These are phyloP conservation scores for Ecdyonurus torrentis DNA, from an alignment of 2,888 invertebrate species.

Conservation along the genomic window DNA sequence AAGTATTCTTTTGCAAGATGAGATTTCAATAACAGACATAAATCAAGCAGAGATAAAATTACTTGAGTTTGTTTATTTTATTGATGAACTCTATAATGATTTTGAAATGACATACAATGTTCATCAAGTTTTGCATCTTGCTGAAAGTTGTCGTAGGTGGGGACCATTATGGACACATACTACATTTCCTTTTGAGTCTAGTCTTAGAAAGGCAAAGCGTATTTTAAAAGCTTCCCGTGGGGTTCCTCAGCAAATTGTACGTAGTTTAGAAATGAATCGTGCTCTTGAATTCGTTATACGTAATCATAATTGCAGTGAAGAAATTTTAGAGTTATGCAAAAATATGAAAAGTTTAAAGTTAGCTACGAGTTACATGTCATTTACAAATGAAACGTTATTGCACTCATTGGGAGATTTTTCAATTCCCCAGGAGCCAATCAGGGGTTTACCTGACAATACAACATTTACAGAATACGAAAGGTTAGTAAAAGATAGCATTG, in stretches of 20 bases:
- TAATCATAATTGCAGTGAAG: not conserved
- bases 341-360: not conserved
- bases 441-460: not conserved
- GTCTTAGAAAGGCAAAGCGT: not conserved
- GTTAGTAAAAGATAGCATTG: not conserved
- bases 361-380: not conserved
- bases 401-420: not conserved
- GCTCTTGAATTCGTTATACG: not conserved
- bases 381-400: not conserved
- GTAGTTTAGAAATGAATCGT: not conserved
- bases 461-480: not conserved
- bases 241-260: not conserved
- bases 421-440: too few relatives aligned
- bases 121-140: constrained; percentile 16
- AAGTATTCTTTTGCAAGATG: constrained; percentile 13
- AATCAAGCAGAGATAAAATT: constrained; percentile 12
- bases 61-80: constrained; percentile 14
- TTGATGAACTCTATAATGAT: constrained; percentile 12
- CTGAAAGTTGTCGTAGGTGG: constrained; percentile 15
- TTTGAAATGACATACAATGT: constrained; percentile 14
- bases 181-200: constrained; percentile 15
- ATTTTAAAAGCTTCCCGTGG: not conserved
- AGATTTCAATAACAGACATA: constrained; percentile 9
- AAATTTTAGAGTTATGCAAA: not conserved
- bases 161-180: constrained; percentile 16